phyloP scores from a whole-genome alignment of 2,888 invertebrate genomes.

The Pollenia amentaria region DNA sequence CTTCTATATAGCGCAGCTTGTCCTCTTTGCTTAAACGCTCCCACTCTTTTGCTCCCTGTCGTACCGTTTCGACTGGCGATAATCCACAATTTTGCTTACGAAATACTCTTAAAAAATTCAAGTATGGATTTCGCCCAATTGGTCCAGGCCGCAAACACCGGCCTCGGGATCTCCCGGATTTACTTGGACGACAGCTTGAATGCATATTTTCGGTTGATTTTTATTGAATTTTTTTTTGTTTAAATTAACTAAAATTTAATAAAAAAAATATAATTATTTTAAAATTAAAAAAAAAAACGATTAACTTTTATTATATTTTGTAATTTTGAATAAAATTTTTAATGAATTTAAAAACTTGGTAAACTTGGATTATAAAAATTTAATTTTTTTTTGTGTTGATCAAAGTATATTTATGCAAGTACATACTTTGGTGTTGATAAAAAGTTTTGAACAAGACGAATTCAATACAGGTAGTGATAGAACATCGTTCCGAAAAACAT shows the following conservation, averaged over 20 bases:
- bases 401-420: too few species aligned
- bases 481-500: too few species aligned
- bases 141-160: constrained; percentile 52
- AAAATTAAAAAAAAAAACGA: background rate
- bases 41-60: constrained; percentile 60
- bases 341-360: constrained; percentile 36
- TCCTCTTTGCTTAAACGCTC: background rate
- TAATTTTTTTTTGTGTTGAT: background rate
- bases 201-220: background rate
- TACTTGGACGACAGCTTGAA: background rate
- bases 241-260: background rate
- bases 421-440: too few species aligned
- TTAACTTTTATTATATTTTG: background rate
- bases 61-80: constrained; percentile 32
- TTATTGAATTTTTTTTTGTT: background rate
- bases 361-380: constrained; percentile 11
- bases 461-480: too few species aligned
- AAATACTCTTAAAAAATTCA: constrained; percentile 59
- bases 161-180: background rate
- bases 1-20: background rate
- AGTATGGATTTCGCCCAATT: constrained; percentile 50
- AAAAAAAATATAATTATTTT: background rate
- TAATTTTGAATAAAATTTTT: background rate
- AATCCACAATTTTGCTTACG: constrained; percentile 53
- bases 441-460: too few species aligned